These are phyloP conservation scores for Amphiprion percula DNA, from an alignment of 2,113 vertebrate species.

Conservation along the genomic window DNA sequence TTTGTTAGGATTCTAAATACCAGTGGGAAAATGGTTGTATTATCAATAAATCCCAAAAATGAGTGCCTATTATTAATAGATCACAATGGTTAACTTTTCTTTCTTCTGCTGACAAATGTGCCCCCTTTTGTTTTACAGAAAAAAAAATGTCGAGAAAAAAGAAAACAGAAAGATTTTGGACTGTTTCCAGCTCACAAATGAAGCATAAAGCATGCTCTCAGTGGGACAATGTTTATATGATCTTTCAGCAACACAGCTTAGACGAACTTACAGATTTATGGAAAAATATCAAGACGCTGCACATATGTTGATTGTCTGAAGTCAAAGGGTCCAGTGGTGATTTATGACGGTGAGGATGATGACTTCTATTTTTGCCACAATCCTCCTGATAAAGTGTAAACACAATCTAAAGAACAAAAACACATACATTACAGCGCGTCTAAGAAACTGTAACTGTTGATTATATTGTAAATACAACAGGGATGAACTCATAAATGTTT, in stretches of 20 bases:
- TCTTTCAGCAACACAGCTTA: constrained; percentile 55
- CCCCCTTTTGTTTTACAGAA: constrained; percentile 7
- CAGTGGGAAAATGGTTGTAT: constrained; percentile 32
- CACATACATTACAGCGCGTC: not conserved
- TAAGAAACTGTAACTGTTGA: not conserved
- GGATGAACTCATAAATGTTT: not conserved
- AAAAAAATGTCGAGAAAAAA: not conserved
- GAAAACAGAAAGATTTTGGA: constrained; percentile 38
- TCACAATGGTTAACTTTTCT: constrained; percentile 32
- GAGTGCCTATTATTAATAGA: constrained; percentile 35
- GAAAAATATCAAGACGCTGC: constrained; percentile 29
- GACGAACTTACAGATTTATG: constrained; percentile 59
- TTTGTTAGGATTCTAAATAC: constrained; percentile 43
- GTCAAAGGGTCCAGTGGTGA: constrained; percentile 58
- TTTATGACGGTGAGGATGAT: constrained; percentile 52
- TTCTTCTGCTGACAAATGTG: constrained; percentile 36
- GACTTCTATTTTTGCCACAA: constrained; percentile 59
- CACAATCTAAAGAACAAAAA: constrained; percentile 48
- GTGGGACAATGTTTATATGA: constrained; percentile 58
- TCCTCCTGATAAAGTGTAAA: constrained; percentile 64
- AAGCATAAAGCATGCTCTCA: constrained; percentile 51
- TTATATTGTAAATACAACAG: not conserved
- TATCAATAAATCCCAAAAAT: constrained; percentile 40
- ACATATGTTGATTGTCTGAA: constrained; percentile 61
- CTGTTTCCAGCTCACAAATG: constrained; percentile 64